These are phyloP conservation scores for Sympetrum striolatum DNA, from an alignment of 2,888 invertebrate genomes.

Conservation along the genomic window DNA sequence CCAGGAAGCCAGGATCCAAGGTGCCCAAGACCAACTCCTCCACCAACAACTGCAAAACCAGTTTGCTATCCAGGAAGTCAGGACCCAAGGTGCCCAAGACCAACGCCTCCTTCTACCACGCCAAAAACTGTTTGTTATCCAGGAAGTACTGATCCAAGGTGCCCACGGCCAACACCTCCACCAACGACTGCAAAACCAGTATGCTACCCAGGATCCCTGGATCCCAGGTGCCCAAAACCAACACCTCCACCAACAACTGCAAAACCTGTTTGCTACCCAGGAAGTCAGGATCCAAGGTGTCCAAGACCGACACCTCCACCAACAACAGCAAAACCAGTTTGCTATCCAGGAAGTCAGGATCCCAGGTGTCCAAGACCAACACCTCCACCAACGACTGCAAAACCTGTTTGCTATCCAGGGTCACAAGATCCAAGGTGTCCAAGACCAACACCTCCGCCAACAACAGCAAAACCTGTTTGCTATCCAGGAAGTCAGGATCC, in stretches of 20 bases:
- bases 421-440: constrained; percentile 49
- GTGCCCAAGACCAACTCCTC: constrained; percentile 50
- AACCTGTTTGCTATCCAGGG: constrained; percentile 48
- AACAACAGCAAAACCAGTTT: constrained; percentile 49
- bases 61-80: constrained; percentile 49
- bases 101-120: constrained; percentile 48
- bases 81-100: constrained; percentile 50
- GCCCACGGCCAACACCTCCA: constrained; percentile 44
- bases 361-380: constrained; percentile 54
- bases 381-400: not conserved
- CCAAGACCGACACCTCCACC: constrained; percentile 39
- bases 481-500: constrained; percentile 55
- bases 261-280: constrained; percentile 50
- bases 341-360: constrained; percentile 55
- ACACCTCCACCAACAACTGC: constrained; percentile 41
- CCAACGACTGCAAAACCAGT: constrained; percentile 53
- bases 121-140: constrained; percentile 47
- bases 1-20: constrained; percentile 56
- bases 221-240: constrained; percentile 54
- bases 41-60: constrained; percentile 40
- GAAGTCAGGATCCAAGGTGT: constrained; percentile 45
- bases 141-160: constrained; percentile 48
- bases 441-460: constrained; percentile 52
- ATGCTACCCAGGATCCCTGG: constrained; percentile 57
- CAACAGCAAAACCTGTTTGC: constrained; percentile 54